Percentiles rank a stretch among this genome's conserved stretches.
phyloP scores from a whole-genome alignment of 2,888 invertebrate genomes.

The Sesia bembeciformis region DNA sequence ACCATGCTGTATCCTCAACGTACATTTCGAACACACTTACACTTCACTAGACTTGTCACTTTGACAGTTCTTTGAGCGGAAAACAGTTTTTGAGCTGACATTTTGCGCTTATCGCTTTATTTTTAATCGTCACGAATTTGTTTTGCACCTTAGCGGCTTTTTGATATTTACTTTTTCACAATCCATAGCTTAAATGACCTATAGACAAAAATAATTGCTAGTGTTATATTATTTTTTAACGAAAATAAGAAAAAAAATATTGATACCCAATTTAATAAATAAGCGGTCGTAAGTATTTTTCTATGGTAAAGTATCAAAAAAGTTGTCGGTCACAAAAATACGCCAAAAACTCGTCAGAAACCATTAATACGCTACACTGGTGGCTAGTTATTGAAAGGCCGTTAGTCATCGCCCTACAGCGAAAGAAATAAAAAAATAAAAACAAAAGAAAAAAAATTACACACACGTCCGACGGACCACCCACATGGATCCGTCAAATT shows the following conservation, averaged over 20 bases:
- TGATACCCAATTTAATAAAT: too few relatives aligned
- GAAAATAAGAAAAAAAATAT: too few relatives aligned
- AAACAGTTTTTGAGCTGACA: conserved; percentile 49
- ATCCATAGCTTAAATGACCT: conserved; percentile 28
- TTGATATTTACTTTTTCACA: conserved; percentile 22
- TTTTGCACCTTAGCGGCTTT: conserved; percentile 18
- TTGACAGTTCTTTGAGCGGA: conserved; percentile 54
- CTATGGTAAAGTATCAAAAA: too few relatives aligned
- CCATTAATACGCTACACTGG: conserved; percentile 54
- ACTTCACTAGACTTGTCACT: conserved; percentile 49
- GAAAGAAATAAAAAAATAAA: conserved; percentile 40
- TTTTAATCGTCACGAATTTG: conserved; percentile 32
- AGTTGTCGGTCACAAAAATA: background rate
- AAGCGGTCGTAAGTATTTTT: too few relatives aligned
- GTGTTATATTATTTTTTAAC: too few relatives aligned
- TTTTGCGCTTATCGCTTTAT: conserved; percentile 41
- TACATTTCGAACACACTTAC: conserved; percentile 37
- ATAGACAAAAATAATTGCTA: too few relatives aligned
- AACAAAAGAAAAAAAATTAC: conserved; percentile 15
- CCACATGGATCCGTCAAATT: conserved; percentile 62
- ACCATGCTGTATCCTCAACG: conserved; percentile 66
- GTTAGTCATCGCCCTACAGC: conserved; percentile 58
- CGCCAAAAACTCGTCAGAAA: conserved; percentile 36
- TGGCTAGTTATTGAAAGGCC: conserved; percentile 62
- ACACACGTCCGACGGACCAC: conserved; percentile 52